Percentiles rank a stretch among this genome's conserved stretches.
Conservation (phyloP, 2,797 vertebrate genomes). For the Pseudotriccus pelzelni region DNA sequence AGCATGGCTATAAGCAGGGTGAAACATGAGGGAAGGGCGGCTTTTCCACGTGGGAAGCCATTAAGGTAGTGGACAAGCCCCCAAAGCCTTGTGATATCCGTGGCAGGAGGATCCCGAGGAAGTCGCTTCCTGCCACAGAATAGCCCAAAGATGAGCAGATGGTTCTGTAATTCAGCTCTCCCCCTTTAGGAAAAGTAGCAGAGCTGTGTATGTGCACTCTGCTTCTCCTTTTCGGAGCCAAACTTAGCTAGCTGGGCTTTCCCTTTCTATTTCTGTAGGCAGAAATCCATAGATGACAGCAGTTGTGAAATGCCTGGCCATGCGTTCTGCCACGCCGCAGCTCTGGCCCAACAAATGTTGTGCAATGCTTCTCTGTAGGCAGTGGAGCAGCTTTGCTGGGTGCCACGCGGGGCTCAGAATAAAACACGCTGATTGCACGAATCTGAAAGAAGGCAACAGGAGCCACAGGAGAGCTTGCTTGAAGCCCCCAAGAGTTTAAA, state of each 20-base stretch:
- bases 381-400: neutral
- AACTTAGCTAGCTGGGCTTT: neutral
- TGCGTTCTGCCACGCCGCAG: fast-evolving
- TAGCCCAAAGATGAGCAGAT: fast-evolving
- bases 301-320: neutral
- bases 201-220: neutral
- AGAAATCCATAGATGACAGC: neutral
- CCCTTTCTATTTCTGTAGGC: neutral
- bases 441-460: neutral
- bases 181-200: neutral
- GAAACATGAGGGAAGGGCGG: conserved; percentile 53
- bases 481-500: neutral
- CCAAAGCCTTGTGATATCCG: neutral
- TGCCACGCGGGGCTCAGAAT: fast-evolving
- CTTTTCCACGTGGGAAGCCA: conserved; percentile 69
- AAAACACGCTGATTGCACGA: neutral
- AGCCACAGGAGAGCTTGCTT: neutral
- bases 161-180: neutral
- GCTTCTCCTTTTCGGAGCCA: neutral
- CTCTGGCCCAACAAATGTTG: neutral
- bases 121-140: fast-evolving
- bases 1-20: conserved; percentile 63
- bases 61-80: conserved; percentile 63
- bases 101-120: neutral
- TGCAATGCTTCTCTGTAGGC: neutral